Conservation (phyloP, 2,113 vertebrate species). For the Oreotragus oreotragus region DNA sequence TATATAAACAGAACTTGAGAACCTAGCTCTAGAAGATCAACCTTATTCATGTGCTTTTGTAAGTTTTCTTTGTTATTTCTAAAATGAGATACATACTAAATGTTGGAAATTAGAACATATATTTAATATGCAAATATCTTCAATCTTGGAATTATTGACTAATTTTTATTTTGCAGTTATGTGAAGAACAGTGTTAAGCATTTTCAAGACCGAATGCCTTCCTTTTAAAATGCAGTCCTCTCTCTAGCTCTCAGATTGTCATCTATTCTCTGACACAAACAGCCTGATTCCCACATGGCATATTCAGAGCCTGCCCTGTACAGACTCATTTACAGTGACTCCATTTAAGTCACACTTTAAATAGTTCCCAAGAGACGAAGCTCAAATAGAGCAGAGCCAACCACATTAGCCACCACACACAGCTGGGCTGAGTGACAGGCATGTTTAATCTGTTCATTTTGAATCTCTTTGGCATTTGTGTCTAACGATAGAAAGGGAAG, state of each 20-base stretch:
- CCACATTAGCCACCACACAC: not conserved
- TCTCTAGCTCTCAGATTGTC: not conserved
- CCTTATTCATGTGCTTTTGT: rapidly evolving
- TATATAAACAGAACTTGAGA: not conserved
- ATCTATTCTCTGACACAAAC: slow-evolving; percentile 49
- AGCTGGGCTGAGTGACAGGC: not conserved
- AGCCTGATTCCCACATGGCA: not conserved
- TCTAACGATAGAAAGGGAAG: not conserved
- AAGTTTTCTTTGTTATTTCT: not conserved
- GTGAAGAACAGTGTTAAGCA: not conserved
- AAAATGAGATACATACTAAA: not conserved
- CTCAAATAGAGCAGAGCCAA: not conserved
- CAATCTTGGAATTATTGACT: not conserved
- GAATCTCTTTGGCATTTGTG: not conserved
- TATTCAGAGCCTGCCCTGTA: not conserved
- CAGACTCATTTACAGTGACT: slow-evolving; percentile 43
- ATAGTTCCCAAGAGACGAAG: slow-evolving; percentile 23
- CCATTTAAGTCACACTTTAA: slow-evolving; percentile 54
- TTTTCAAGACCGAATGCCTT: not conserved
- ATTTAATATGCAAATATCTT: not conserved
- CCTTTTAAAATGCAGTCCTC: not conserved
- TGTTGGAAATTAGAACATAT: not conserved
- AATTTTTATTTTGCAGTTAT: not conserved
- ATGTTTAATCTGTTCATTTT: slow-evolving; percentile 36
- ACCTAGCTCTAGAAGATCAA: not conserved